A percentile compares a stretch with the other conserved stretches of the same genome.
These are phyloP conservation scores for Apogon hyalosoma DNA, from an alignment of 2,797 vertebrate genomes.

Conservation along the genomic window DNA sequence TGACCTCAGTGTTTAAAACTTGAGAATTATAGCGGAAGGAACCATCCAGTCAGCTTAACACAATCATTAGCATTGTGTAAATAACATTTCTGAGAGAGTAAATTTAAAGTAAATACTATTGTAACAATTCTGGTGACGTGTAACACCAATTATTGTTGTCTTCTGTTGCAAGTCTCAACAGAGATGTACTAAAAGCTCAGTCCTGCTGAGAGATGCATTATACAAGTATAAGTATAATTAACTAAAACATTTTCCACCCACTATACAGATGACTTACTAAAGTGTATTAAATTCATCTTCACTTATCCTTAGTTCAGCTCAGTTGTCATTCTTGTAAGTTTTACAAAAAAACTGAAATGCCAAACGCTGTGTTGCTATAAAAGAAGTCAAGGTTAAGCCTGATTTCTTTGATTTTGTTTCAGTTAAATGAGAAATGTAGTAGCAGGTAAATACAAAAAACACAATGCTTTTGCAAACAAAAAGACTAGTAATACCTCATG, in stretches of 20 bases:
- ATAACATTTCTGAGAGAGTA: conserved; percentile 47
- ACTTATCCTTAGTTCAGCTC: too few relatives aligned
- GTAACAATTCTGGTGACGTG: conserved; percentile 26
- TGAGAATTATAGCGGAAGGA: conserved; percentile 58
- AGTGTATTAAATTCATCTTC: neutral
- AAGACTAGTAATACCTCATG: neutral
- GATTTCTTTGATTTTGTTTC: conserved; percentile 17
- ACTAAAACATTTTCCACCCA: neutral
- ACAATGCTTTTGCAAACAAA: neutral
- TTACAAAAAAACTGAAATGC: neutral
- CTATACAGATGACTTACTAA: neutral
- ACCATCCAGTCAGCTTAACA: conserved; percentile 51
- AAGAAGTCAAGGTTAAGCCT: conserved; percentile 21
- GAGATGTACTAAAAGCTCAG: conserved; percentile 18
- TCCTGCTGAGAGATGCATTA: conserved; percentile 20
- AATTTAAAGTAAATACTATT: conserved; percentile 38
- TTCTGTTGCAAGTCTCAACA: conserved; percentile 33
- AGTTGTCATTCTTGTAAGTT: too few relatives aligned
- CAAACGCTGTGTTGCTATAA: conserved; percentile 30
- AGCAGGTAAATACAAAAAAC: neutral
- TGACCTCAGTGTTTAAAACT: conserved; percentile 53
- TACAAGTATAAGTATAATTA: conserved; percentile 1
- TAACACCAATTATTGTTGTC: conserved; percentile 52
- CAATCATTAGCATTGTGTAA: conserved; percentile 45
- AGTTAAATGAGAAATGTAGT: neutral